Conservation (phyloP, 53 echinoderm and acorn worm species). For the Pentamera pediparva region DNA sequence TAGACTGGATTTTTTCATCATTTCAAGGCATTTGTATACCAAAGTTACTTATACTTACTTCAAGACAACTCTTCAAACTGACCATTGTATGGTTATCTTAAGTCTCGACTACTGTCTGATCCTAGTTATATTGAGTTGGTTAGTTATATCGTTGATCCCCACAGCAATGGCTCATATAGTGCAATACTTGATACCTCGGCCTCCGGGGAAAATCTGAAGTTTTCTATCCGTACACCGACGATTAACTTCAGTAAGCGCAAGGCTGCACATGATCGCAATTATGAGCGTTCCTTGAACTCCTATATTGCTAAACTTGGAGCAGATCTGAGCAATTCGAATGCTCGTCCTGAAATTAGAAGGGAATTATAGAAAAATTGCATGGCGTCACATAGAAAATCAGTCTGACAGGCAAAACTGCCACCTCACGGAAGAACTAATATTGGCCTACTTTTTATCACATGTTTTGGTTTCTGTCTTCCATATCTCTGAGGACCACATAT, state of each 20-base stretch:
- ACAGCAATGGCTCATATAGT: not conserved
- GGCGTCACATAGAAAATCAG: too few species aligned
- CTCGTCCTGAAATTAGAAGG: too few species aligned
- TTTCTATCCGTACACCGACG: constrained; percentile 17
- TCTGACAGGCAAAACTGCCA: too few species aligned
- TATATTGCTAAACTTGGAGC: too few species aligned
- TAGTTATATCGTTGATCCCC: not conserved
- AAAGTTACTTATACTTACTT: not conserved
- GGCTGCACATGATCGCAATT: too few species aligned
- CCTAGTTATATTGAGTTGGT: not conserved
- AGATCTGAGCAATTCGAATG: too few species aligned
- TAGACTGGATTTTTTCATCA: constrained; percentile 37
- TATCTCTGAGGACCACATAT: too few species aligned
- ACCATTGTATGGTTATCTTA: constrained; percentile 28
- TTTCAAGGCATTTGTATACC: constrained; percentile 19
- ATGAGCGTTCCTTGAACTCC: too few species aligned
- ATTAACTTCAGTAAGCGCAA: not conserved
- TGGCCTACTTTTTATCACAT: too few species aligned
- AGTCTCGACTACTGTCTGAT: not conserved
- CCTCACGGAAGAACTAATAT: too few species aligned
- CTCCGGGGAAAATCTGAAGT: constrained; percentile 36
- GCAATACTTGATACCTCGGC: not conserved
- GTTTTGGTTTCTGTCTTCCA: too few species aligned
- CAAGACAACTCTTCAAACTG: constrained; percentile 27
- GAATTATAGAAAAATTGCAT: too few species aligned